Percentiles rank a stretch among this genome's conserved stretches.
These are phyloP conservation scores for Drosophila emarginata DNA, from an alignment of 2,888 invertebrate genomes.

Conservation along the genomic window DNA sequence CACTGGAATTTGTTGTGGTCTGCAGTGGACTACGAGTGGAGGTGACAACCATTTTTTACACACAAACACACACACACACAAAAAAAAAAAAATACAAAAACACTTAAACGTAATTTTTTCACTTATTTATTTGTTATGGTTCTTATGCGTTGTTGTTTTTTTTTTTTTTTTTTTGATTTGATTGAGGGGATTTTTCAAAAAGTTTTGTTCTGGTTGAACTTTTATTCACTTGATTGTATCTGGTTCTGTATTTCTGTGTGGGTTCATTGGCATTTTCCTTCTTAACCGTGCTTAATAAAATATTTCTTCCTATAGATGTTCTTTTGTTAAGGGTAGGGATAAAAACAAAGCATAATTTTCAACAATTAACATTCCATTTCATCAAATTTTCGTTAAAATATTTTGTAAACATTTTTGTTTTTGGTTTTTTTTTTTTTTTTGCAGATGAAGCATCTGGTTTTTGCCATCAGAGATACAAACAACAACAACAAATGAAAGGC, in stretches of 20 bases:
- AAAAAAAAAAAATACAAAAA: neutral
- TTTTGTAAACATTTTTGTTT: constrained; percentile 2
- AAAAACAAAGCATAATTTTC: constrained; percentile 41
- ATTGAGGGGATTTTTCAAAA: neutral
- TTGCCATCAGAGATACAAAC: constrained; percentile 7
- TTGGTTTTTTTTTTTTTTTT: neutral
- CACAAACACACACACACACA: constrained; percentile 6
- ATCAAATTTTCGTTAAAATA: constrained; percentile 7
- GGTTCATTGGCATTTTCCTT: constrained; percentile 59
- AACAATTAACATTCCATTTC: constrained; percentile 50
- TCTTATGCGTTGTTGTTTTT: constrained; percentile 10
- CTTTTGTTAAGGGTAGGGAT: neutral
- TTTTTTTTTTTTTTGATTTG: neutral
- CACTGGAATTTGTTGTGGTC: constrained; percentile 57
- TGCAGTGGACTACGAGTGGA: constrained; percentile 79
- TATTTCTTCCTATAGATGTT: neutral
- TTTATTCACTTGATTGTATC: constrained; percentile 39
- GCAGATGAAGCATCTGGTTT: constrained; percentile 11
- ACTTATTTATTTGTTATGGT: neutral
- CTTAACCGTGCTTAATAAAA: neutral
- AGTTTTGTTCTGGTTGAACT: constrained; percentile 14
- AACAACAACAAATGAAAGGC: neutral
- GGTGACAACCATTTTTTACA: constrained; percentile 77
- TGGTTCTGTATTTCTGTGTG: neutral
- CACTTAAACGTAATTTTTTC: neutral